Evolutionary conservation across 2,888 invertebrate genomes (phyloP).

Genomic region (Elysia crispata): DNA sequence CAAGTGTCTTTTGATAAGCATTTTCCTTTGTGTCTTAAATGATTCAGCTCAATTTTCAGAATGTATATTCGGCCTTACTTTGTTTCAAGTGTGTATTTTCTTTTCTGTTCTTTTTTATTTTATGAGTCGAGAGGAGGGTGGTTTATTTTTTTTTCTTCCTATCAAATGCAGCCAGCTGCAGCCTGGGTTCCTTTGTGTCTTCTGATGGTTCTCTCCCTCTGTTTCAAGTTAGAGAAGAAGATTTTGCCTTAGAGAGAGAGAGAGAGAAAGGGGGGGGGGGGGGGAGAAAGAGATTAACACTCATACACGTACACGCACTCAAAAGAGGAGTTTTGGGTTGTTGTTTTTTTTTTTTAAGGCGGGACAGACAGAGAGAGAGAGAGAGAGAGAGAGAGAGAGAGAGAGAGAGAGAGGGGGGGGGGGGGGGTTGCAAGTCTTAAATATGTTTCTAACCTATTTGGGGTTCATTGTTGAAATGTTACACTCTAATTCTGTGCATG

Average conservation of each 20-base stretch:
- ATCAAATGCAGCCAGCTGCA: background rate
- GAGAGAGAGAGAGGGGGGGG: no score
- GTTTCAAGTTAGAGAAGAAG: background rate
- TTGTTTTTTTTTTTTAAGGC: no score
- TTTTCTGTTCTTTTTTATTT: no score
- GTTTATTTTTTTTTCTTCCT: slow-evolving; percentile 5
- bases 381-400: no score
- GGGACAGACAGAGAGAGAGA: background rate
- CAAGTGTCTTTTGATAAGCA: no score
- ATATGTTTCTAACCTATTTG: no score
- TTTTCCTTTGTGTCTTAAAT: no score
- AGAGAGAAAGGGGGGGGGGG: background rate
- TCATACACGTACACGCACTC: background rate
- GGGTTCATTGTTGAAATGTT: no score
- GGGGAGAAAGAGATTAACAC: background rate
- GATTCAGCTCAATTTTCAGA: no score
- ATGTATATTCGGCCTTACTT: background rate
- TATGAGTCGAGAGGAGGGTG: background rate
- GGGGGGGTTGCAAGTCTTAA: no score
- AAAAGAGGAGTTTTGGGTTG: background rate
- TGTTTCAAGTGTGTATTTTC: no score
- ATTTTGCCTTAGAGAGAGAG: background rate
- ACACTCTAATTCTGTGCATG: no score
- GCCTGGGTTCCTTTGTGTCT: background rate
- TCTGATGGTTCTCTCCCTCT: background rate